phyloP scores from a whole-genome alignment of 2,888 invertebrate species.

The Clistopyga incitator region DNA sequence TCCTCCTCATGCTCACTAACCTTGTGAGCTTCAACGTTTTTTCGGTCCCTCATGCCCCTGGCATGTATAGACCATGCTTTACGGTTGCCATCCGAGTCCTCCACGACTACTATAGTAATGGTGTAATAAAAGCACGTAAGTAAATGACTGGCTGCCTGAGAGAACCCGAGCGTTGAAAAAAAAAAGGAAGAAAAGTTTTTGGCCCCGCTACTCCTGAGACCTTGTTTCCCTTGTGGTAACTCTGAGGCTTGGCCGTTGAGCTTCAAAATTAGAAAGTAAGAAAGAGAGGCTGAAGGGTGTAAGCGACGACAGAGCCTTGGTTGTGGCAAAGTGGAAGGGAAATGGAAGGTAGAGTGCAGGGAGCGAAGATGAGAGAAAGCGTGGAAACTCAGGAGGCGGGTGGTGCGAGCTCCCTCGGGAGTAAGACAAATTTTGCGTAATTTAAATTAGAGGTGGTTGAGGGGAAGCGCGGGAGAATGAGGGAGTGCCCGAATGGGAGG shows the following conservation, averaged over 20 bases:
- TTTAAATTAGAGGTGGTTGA: conserved; percentile 72
- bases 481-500: conserved; percentile 44
- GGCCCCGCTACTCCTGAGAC: conserved; percentile 21
- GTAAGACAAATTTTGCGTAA: conserved; percentile 78
- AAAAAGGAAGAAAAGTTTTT: conserved; percentile 21
- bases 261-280: conserved; percentile 64
- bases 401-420: conserved; percentile 70
- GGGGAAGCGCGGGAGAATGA: conserved; percentile 38
- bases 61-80: conserved; percentile 5
- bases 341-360: conserved; percentile 32
- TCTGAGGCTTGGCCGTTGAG: conserved; percentile 48
- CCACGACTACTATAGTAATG: conserved; percentile 71
- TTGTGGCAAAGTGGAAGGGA: conserved; percentile 58
- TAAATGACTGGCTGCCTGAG: conserved; percentile 70
- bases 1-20: conserved; percentile 11
- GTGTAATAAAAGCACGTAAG: conserved; percentile 76
- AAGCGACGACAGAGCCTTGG: conserved; percentile 23
- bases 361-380: conserved; percentile 69
- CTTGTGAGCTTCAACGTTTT: conserved; percentile 35
- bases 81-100: conserved; percentile 9
- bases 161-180: conserved; percentile 30
- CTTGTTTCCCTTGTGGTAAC: conserved; percentile 45
- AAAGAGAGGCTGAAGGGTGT: conserved; percentile 40
- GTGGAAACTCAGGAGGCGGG: conserved; percentile 64
- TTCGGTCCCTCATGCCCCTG: conserved; percentile 63